Percentiles rank a stretch among this genome's conserved stretches.
Conservation (phyloP, 2,797 vertebrate species). For the Chaetodon trifasciatus region DNA sequence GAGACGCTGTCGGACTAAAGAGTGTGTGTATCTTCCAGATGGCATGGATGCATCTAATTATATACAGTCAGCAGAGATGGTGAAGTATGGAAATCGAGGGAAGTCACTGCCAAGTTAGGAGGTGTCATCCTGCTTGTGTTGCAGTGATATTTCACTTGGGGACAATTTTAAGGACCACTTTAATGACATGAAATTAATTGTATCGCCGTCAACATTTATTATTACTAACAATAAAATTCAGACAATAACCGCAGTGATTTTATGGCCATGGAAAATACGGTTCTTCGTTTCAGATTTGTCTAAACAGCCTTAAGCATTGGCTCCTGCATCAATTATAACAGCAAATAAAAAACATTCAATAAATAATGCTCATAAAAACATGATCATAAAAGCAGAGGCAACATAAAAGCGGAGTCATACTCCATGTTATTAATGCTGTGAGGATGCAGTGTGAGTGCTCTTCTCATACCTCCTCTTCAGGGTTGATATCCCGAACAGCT, state of each 20-base stretch:
- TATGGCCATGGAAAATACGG: background rate
- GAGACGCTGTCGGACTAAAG: background rate
- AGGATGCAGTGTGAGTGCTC: constrained; percentile 9
- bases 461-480: constrained; percentile 91
- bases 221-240: constrained; percentile 17
- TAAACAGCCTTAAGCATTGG: constrained; percentile 22
- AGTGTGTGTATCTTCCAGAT: constrained; percentile 56
- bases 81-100: constrained; percentile 44
- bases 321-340: constrained; percentile 32
- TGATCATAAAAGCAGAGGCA: constrained; percentile 9
- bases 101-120: constrained; percentile 42
- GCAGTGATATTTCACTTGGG: constrained; percentile 43
- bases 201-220: constrained; percentile 25
- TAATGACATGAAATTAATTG: constrained; percentile 17
- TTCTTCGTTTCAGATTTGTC: constrained; percentile 9
- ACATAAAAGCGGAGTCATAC: constrained; percentile 10
- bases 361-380: constrained; percentile 32
- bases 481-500: constrained; percentile 87
- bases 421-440: constrained; percentile 23
- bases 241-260: constrained; percentile 11
- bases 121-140: constrained; percentile 22
- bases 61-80: constrained; percentile 53
- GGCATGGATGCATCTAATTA: constrained; percentile 71
- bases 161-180: constrained; percentile 27
- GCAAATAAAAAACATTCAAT: constrained; percentile 31